A percentile compares a stretch with the other conserved stretches of the same genome.
Conservation (phyloP, 1,140 invertebrate species). For the Drosophila hydei region DNA sequence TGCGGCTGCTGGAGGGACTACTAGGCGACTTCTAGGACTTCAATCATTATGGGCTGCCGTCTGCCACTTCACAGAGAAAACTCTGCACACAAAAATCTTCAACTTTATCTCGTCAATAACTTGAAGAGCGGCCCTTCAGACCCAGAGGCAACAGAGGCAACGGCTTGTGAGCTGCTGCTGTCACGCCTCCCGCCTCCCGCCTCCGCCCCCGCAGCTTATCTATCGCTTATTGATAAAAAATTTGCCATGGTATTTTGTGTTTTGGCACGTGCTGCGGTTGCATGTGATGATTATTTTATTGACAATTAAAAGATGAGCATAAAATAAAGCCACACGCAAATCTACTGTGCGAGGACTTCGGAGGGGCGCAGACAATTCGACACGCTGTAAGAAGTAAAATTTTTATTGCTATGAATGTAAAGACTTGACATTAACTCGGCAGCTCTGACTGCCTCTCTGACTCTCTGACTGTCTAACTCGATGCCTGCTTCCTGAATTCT, state of each 20-base stretch:
- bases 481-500: conserved; percentile 12
- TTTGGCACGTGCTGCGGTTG: conserved; percentile 74
- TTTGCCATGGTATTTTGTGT: conserved; percentile 40
- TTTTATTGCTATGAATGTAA: conserved; percentile 73
- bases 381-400: conserved; percentile 60
- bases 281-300: conserved; percentile 80
- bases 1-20: conserved; percentile 13
- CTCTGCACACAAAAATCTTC: conserved; percentile 79
- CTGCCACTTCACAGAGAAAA: conserved; percentile 73
- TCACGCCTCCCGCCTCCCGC: neutral
- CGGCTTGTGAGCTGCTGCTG: neutral
- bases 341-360: neutral
- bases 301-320: conserved; percentile 77
- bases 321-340: conserved; percentile 55
- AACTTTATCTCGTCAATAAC: conserved; percentile 82
- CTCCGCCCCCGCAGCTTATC: conserved; percentile 7
- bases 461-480: conserved; percentile 1
- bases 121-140: conserved; percentile 46
- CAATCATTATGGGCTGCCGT: conserved; percentile 70
- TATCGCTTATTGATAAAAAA: conserved; percentile 67
- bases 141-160: neutral
- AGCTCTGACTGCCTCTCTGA: neutral
- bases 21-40: conserved; percentile 36
- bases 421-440: conserved; percentile 66
- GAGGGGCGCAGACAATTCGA: conserved; percentile 14